Evolutionary conservation across 2,113 vertebrate genomes (phyloP), one percentile per base, ranked within the genome.

Genomic region (Malurus alboscapulatus): DNA sequence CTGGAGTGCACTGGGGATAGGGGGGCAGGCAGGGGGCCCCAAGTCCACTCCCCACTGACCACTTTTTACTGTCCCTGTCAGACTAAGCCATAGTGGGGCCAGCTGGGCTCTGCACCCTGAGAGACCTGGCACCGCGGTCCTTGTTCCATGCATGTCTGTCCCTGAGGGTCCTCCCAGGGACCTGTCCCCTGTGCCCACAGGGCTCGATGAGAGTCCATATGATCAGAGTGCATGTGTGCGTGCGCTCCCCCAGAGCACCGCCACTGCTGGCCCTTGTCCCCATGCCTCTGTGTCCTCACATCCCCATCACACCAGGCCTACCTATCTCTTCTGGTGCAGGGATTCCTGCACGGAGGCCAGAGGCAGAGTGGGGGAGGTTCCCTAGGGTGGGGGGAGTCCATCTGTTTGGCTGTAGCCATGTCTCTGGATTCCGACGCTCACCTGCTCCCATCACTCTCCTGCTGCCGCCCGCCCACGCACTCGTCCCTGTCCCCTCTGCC

Each of bases 261-360:
- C 18, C 0, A 1, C 67, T n/a, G 45, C 24, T 44, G 47, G 61
- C 19, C 45, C 18, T 0, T 17, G 44, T 38, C 22, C 22, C 26
- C 9, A 4, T 12, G 24, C 51, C 12, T 14, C 55, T 25, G 36
- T 54, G 50, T 40, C 21, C 38, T 12, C 1, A 4, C 2, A 0
- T 26, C 4, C 20, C 17, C 1, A 0, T 8, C 32, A 9, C 0
- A 0, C 51, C 32, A 12, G 68, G 24, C 38, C 77, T 34, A 0
- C n/a, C n/a, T 13, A 7, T 27, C 22, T 58, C 45, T n/a, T 6
- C 7, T n/a, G 45, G 24, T 32, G 36, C 45, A 67, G 69, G 24
- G 7, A 4, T 24, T 51, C 32, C 22, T 24, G n/a, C n/a, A 0
- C 1, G 8, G 11, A 26, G 25, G 32, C 12, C 42, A 1, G 30